Evolutionary conservation across 2,888 invertebrate genomes (phyloP), one percentile per base, ranked within the genome.

Genomic region (Macrosiphum euphorbiae): DNA sequence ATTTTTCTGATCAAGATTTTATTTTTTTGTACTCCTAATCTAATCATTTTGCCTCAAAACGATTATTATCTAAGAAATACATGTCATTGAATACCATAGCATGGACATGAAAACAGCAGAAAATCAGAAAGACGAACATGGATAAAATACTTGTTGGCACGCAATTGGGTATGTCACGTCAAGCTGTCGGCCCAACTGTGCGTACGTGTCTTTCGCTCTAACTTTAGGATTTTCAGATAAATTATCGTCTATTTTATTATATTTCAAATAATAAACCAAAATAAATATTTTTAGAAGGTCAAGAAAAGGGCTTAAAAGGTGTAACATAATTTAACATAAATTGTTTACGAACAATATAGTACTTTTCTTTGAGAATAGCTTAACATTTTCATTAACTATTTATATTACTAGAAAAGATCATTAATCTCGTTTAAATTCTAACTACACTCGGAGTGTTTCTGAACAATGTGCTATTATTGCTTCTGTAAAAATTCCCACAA

Each of bases 81-180:
- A 28, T 84, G 24, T 35, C 52, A 84, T 78, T 52, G 26, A 91
- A 52, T 16, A 78, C 35, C n/a, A 28, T 13, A 28, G 41, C 90
- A 91, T 55, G 90, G 52, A 84, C 78, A 91, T 16, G 13, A 28
- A 41, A 91, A 91, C 78, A 26, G 35, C 84, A 84, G 41, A 90
- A 84, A 84, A 91, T 91, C 91, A 91, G 44, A 91, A 26, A 84
- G 28, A 84, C 84, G 91, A 91, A 52, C 84, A 44, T 84, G 44
- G 10, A 84, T 41, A 50, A 90, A 90, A 90, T 52, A 84, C 84
- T 91, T 91, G 52, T 91, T 91, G 52, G 91, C 28, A 91, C 84
- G 84, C 91, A 91, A 91, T 35, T 85, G 41, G 55, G 84, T 55
- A 55, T 91, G 55, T 85, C 55, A 55, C 52, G 55, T 91, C 55